Percentiles rank a stretch among this genome's conserved stretches.
Conservation (phyloP, 2,113 vertebrate species). For the Zeus faber region DNA sequence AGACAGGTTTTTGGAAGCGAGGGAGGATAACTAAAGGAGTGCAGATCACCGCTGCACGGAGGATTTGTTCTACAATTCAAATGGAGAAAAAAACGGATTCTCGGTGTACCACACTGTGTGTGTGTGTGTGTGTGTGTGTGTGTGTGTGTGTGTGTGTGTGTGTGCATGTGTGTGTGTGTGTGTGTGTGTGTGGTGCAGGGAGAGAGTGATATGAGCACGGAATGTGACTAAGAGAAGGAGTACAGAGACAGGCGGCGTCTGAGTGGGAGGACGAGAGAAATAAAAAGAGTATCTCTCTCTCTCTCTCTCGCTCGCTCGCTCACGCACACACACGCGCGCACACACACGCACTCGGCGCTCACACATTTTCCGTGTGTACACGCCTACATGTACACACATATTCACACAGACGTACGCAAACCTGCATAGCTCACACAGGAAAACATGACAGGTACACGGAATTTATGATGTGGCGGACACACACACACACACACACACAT, state of each 20-base stretch:
- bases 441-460: too few relatives aligned
- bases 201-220: constrained; percentile 50
- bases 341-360: neutral
- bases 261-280: constrained; percentile 60
- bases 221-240: constrained; percentile 57
- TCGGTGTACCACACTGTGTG: neutral
- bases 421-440: constrained; percentile 7
- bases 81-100: neutral
- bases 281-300: constrained; percentile 8
- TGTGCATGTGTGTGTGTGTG: constrained; percentile 27
- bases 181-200: constrained; percentile 22
- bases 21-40: too few relatives aligned
- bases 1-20: too few relatives aligned
- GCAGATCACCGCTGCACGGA: too few relatives aligned
- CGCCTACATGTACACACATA: neutral
- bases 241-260: constrained; percentile 54
- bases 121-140: constrained; percentile 1
- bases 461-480: too few relatives aligned
- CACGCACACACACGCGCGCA: neutral
- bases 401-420: constrained; percentile 5
- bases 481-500: neutral
- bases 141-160: constrained; percentile 14
- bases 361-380: neutral
- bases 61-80: too few relatives aligned
- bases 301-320: neutral